Evolutionary conservation across 1,140 invertebrate species (phyloP), one percentile per base, ranked within the genome.

Genomic region (Whitmania pigra): DNA sequence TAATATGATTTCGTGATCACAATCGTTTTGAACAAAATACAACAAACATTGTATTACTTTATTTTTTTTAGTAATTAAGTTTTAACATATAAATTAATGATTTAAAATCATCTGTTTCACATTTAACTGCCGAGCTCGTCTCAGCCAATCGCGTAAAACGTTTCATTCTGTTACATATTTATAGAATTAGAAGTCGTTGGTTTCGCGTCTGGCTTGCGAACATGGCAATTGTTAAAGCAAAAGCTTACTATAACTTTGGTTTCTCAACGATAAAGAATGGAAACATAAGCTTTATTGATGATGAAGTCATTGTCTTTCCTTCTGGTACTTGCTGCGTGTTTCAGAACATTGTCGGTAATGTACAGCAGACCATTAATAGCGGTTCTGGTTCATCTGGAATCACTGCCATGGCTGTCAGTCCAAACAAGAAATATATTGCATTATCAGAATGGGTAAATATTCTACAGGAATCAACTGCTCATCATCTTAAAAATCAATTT

Each of bases 301-400:
- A 77, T 20, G 55, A 75, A 25, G 75, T 71, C 18, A 54, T 78
- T 18, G 73, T 76, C 18, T 79, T 78, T 73, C 77, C 82, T 43
- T 77, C 79, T 71, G 84, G 83, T 22, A 79, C 80, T 49, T 81
- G 83, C 75, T 80, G 83, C 63, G 79, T 84, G 55, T 73, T 84
- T 57, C 81, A 81, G 75, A 83, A 83, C 69, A 80, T 82, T 72
- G 82, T 83, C 71, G 80, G 82, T 74, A 83, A 83, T 71, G 75
- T 77, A 49, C 83, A 85, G 75, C 80, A 79, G 67, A 82, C 83
- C 74, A 83, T 85, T 66, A 79, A 82, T 69, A 77, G 77, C 43
- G 78, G 78, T 40, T 78, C 80, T 53, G 81, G 81, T 71, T 79
- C 78, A 73, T 77, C 78, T 66, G 78, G 78, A 31, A 82, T 82